A percentile compares a stretch with the other conserved stretches of the same genome.
phyloP scores from a whole-genome alignment of 1,140 invertebrate genomes.

The Panulirus ornatus region DNA sequence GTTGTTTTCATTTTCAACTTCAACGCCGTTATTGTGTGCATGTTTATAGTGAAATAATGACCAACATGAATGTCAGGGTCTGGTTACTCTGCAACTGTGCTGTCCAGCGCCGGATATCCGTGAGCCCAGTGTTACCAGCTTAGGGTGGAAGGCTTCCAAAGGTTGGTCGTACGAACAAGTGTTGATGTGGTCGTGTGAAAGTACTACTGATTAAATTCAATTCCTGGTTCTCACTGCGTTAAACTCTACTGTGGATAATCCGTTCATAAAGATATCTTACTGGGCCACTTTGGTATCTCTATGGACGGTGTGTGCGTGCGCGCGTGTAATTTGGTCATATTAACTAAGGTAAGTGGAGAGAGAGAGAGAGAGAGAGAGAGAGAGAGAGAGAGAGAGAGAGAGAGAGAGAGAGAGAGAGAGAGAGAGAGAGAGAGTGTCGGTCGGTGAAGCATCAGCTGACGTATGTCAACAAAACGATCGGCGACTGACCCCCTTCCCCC shows the following conservation, averaged over 20 bases:
- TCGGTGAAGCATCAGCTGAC: neutral
- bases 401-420: too few species aligned
- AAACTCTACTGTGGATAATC: neutral
- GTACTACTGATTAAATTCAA: neutral
- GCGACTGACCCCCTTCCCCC: neutral
- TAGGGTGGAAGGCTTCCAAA: too few species aligned
- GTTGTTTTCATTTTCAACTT: too few species aligned
- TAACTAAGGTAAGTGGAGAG: neutral
- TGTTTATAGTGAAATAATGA: too few species aligned
- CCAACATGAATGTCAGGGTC: too few species aligned
- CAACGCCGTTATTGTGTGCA: too few species aligned
- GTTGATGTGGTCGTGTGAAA: neutral
- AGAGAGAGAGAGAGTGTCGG: too few species aligned
- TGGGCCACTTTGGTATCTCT: neutral
- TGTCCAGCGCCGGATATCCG: too few species aligned
- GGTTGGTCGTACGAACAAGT: neutral
- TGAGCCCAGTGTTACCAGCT: too few species aligned
- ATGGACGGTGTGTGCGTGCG: neutral
- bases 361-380: neutral
- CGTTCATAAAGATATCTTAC: neutral
- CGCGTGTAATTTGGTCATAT: neutral
- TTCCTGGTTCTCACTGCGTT: too few species aligned
- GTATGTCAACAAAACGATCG: neutral
- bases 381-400: conserved; percentile 3
- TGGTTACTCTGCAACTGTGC: too few species aligned